A percentile compares a stretch with the other conserved stretches of the same genome.
phyloP scores from a whole-genome alignment of 2,797 vertebrate species.

The Apodemus agrarius region DNA sequence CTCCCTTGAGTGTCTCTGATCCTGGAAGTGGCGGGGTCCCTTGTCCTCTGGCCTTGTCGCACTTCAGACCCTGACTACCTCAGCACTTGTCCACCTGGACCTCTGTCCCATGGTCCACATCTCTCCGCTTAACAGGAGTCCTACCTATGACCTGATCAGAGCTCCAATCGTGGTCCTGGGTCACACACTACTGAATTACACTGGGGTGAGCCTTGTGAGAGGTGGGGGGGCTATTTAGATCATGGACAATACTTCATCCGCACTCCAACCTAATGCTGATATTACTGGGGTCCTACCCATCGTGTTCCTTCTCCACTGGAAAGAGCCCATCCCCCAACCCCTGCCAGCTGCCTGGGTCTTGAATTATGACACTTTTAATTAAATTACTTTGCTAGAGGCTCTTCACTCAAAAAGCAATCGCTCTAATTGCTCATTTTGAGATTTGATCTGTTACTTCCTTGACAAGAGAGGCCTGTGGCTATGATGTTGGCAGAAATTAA shows the following conservation, averaged over 20 bases:
- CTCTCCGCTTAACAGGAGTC: background rate
- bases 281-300: background rate
- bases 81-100: background rate
- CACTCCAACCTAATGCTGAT: background rate
- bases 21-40: too few relatives aligned
- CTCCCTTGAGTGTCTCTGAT: background rate
- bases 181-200: background rate
- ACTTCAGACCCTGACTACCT: background rate
- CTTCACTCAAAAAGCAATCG: slow-evolving; percentile 39
- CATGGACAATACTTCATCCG: background rate
- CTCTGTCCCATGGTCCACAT: background rate
- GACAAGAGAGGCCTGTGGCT: slow-evolving; percentile 38
- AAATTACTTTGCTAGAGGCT: slow-evolving; percentile 58
- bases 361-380: slow-evolving; percentile 52
- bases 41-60: background rate
- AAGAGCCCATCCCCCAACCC: background rate
- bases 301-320: background rate
- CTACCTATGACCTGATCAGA: rapidly evolving
- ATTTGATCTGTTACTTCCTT: slow-evolving; percentile 55
- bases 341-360: background rate
- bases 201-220: background rate
- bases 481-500: slow-evolving; percentile 18
- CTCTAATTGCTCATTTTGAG: slow-evolving; percentile 66
- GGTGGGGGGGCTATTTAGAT: too few relatives aligned
- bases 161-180: background rate